phyloP scores from a whole-genome alignment of 2,113 vertebrate species.

The Carettochelys insculpta region DNA sequence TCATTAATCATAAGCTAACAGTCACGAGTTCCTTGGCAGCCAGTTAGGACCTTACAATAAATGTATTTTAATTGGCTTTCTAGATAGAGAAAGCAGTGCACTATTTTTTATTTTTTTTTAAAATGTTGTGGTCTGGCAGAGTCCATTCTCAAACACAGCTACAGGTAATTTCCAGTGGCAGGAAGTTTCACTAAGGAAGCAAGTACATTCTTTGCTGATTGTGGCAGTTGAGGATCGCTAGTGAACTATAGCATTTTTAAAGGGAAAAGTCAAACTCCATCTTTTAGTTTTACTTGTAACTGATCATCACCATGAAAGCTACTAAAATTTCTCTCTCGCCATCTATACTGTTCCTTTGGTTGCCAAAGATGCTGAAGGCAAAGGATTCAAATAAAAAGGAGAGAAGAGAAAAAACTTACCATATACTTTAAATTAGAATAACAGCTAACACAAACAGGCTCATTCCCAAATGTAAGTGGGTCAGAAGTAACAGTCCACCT shows the following conservation, averaged over 20 bases:
- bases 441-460: constrained; percentile 64
- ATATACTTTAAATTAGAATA: constrained; percentile 32
- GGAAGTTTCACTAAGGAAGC: background rate
- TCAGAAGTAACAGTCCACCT: constrained; percentile 67
- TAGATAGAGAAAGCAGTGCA: background rate
- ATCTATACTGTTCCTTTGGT: background rate
- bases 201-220: background rate
- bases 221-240: background rate
- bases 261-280: background rate
- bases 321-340: background rate
- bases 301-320: background rate
- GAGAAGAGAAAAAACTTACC: background rate
- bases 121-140: background rate
- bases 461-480: constrained; percentile 34
- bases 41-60: background rate
- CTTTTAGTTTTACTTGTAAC: background rate
- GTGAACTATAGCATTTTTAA: background rate
- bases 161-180: background rate
- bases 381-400: background rate
- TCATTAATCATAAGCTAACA: background rate
- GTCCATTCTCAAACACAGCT: background rate
- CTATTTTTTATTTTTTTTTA: background rate
- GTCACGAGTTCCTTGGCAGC: background rate
- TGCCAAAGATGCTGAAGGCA: background rate
- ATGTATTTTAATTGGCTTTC: background rate